Evolutionary conservation across 2,888 invertebrate genomes (phyloP).

Genomic region (Hypselothyrea guttata): DNA sequence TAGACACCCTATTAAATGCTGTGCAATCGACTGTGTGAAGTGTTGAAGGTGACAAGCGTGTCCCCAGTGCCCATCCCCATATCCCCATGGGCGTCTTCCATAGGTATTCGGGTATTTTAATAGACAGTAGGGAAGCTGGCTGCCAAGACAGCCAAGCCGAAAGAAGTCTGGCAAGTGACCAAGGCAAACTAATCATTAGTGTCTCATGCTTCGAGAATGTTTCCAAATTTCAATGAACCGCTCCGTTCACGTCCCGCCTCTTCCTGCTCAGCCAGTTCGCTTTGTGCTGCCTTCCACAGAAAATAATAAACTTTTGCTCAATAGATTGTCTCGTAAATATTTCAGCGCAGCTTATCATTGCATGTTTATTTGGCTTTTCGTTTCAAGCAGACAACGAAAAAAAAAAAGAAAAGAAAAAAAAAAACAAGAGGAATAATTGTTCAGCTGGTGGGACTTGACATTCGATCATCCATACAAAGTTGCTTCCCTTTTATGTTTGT

Average conservation of each 20-base stretch:
- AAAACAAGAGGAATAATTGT: slow-evolving; percentile 21
- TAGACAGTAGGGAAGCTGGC: slow-evolving; percentile 42
- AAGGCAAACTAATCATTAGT: slow-evolving; percentile 29
- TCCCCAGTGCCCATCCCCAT: not conserved
- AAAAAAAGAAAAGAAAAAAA: slow-evolving; percentile 6
- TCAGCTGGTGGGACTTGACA: slow-evolving; percentile 54
- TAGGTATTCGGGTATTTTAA: slow-evolving; percentile 54
- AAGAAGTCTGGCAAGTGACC: slow-evolving; percentile 33
- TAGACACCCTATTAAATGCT: slow-evolving; percentile 16
- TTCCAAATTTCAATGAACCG: slow-evolving; percentile 59
- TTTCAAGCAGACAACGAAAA: slow-evolving; percentile 21
- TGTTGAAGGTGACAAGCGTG: slow-evolving; percentile 41
- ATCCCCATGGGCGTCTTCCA: slow-evolving; percentile 4
- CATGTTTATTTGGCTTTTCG: slow-evolving; percentile 54
- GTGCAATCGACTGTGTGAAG: slow-evolving; percentile 51
- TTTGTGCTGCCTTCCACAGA: slow-evolving; percentile 14
- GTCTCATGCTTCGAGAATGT: slow-evolving; percentile 43
- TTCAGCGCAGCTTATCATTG: slow-evolving; percentile 39
- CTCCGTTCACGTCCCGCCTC: slow-evolving; percentile 1
- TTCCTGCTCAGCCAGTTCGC: slow-evolving; percentile 11
- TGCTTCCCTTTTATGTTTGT: slow-evolving; percentile 26
- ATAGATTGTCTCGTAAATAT: slow-evolving; percentile 36
- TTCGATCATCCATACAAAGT: slow-evolving; percentile 68
- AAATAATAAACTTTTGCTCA: slow-evolving; percentile 37
- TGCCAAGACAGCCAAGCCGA: slow-evolving; percentile 23